Evolutionary conservation across 2,113 vertebrate genomes (phyloP).

Genomic region (Tonatia bakeri): DNA sequence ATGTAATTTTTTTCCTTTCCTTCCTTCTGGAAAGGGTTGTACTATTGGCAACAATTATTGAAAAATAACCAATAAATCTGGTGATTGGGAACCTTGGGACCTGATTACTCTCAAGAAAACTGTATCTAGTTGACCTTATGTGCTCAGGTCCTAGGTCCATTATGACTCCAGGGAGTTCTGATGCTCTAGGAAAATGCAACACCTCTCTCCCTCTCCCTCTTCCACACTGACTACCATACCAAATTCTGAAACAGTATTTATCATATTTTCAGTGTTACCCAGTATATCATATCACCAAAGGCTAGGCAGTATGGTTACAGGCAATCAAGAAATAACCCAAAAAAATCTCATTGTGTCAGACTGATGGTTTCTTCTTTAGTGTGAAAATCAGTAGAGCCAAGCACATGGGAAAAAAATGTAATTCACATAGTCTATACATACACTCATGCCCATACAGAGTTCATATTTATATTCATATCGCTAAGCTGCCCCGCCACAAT

Average conservation of each 20-base stretch:
- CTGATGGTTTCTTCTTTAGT: background rate
- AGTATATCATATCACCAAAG: background rate
- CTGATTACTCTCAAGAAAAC: background rate
- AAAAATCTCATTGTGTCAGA: background rate
- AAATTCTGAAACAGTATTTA: background rate
- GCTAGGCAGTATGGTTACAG: background rate
- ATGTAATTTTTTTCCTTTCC: background rate
- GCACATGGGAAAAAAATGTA: background rate
- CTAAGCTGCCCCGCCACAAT: conserved; percentile 3
- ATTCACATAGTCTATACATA: background rate
- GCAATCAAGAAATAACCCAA: background rate
- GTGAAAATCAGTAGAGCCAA: background rate
- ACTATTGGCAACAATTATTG: background rate
- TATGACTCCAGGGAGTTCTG: background rate
- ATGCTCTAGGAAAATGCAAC: background rate
- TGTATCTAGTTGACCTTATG: background rate
- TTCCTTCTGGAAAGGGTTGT: background rate
- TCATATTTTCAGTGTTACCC: background rate
- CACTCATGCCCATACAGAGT: background rate
- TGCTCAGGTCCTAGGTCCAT: background rate
- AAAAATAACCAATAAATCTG: background rate
- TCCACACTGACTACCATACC: background rate
- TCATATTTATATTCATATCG: conserved; percentile 13
- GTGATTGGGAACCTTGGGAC: background rate
- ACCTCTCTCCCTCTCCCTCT: background rate